Conservation (phyloP, 2,113 vertebrate species). For the Gnathonemus echidnorhynchus region DNA sequence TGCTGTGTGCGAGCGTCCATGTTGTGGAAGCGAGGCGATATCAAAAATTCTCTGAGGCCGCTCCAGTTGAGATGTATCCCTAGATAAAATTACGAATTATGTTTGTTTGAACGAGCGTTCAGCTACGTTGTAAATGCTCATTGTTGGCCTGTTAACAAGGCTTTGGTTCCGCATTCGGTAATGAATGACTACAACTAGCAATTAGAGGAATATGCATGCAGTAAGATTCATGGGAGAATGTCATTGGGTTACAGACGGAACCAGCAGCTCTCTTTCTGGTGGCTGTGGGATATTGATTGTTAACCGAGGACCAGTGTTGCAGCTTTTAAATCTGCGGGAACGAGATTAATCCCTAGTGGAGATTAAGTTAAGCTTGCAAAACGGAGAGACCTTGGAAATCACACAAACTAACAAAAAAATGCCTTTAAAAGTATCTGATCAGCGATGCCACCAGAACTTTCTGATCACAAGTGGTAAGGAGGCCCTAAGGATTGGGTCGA, state of each 20-base stretch:
- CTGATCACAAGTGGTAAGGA: not conserved
- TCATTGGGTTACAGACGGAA: not conserved
- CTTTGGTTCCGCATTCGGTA: not conserved
- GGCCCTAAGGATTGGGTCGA: not conserved
- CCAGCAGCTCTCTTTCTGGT: not conserved
- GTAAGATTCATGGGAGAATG: not conserved
- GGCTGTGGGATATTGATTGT: not conserved
- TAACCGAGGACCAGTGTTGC: not conserved
- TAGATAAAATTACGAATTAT: not conserved
- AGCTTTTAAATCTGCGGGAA: not conserved
- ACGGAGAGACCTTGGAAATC: not conserved
- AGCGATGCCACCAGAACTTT: not conserved
- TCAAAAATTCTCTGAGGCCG: not conserved
- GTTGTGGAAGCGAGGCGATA: not conserved
- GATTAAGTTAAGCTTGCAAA: constrained; percentile 4
- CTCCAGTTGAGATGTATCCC: not conserved
- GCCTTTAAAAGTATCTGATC: not conserved
- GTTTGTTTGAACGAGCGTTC: not conserved
- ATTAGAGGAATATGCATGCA: not conserved
- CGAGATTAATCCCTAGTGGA: not conserved
- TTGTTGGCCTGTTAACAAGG: not conserved
- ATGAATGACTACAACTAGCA: not conserved
- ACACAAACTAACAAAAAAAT: not conserved
- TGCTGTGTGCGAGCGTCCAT: not conserved
- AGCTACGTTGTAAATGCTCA: not conserved